Percentiles rank a stretch among this genome's conserved stretches.
Evolutionary conservation across 2,888 invertebrate genomes (phyloP).

Genomic region (Dyspetes luteomarginatus): DNA sequence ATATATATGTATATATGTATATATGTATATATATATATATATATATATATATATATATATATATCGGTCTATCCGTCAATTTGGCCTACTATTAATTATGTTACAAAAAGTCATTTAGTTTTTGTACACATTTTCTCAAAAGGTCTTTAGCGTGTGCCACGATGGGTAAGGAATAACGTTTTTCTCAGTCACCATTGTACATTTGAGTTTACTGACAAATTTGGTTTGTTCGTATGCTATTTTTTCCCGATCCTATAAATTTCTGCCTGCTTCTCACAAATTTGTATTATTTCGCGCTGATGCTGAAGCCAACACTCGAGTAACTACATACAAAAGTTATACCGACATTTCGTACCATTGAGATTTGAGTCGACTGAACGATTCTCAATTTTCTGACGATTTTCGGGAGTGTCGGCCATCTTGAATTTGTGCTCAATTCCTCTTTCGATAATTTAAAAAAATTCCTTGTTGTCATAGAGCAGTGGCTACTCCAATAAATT

Average conservation of each 20-base stretch:
- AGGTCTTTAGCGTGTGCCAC: constrained; percentile 12
- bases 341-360: not conserved
- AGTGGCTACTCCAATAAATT: constrained; percentile 41
- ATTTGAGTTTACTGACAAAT: constrained; percentile 36
- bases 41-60: constrained; percentile 15
- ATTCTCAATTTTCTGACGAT: not conserved
- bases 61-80: constrained; percentile 16
- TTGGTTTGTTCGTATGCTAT: not conserved
- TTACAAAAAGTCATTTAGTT: constrained; percentile 71
- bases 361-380: constrained; percentile 12
- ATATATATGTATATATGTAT: too few species aligned
- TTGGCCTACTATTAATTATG: constrained; percentile 63
- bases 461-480: constrained; percentile 61
- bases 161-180: constrained; percentile 5
- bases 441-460: constrained; percentile 19
- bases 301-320: constrained; percentile 53
- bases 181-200: constrained; percentile 48
- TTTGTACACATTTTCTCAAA: constrained; percentile 42
- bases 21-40: too few species aligned
- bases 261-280: too few species aligned
- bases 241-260: too few species aligned
- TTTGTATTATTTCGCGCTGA: not conserved
- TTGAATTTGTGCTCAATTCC: not conserved
- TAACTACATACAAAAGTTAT: constrained; percentile 40
- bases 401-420: not conserved